These are phyloP conservation scores for Menidia menidia DNA, from an alignment of 2,797 vertebrate species.

Conservation along the genomic window DNA sequence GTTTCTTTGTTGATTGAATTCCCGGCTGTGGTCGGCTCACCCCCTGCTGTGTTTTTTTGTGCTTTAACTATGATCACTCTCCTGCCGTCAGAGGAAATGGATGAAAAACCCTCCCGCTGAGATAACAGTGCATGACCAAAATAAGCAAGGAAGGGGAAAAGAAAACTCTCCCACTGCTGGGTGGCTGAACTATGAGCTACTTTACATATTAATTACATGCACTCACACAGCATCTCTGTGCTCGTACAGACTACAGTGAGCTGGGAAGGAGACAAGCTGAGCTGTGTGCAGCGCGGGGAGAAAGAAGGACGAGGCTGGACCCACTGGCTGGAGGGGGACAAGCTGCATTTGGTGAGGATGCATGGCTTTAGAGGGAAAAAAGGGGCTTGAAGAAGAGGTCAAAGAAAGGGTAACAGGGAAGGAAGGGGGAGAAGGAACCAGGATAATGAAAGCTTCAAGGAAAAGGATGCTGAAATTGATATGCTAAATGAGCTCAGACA, in stretches of 20 bases:
- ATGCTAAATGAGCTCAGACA: constrained; percentile 21
- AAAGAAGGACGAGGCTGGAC: constrained; percentile 93
- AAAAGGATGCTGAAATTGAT: constrained; percentile 30
- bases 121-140: neutral
- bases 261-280: constrained; percentile 90
- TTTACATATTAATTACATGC: constrained; percentile 44
- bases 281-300: constrained; percentile 91
- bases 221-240: constrained; percentile 24
- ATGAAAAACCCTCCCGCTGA: neutral
- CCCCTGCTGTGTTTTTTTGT: constrained; percentile 25
- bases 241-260: constrained; percentile 86
- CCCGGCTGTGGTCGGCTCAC: neutral
- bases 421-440: constrained; percentile 18
- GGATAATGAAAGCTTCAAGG: constrained; percentile 16
- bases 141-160: constrained; percentile 4
- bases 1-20: constrained; percentile 16
- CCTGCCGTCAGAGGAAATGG: neutral
- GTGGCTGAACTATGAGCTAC: constrained; percentile 17
- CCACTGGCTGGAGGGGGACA: constrained; percentile 92
- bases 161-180: neutral
- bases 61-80: constrained; percentile 17
- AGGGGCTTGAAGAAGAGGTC: neutral
- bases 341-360: constrained; percentile 87
- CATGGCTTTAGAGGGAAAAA: neutral
- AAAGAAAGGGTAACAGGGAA: neutral